Evolutionary conservation across 2,797 vertebrate genomes (phyloP).

Genomic region (Sebastolobus altivelis): DNA sequence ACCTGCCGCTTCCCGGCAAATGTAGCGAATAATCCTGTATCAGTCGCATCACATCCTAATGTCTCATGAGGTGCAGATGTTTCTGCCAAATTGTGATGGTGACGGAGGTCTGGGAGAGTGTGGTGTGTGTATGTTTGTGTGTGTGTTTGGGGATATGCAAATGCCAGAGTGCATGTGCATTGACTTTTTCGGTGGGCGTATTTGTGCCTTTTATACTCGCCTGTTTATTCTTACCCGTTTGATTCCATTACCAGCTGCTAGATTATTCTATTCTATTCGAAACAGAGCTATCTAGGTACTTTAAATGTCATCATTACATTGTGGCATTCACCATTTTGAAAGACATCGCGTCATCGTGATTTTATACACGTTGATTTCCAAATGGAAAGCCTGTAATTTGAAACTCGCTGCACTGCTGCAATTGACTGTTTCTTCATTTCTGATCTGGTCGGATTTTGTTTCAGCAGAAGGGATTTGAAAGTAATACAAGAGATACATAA

Average conservation of each 20-base stretch:
- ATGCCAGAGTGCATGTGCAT: background rate
- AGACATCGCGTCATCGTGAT: background rate
- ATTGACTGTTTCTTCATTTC: background rate
- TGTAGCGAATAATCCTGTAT: conserved; percentile 43
- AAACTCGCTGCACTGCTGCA: background rate
- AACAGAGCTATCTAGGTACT: background rate
- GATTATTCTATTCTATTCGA: background rate
- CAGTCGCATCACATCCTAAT: conserved; percentile 29
- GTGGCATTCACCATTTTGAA: background rate
- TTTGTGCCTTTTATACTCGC: background rate
- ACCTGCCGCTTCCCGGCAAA: conserved; percentile 50
- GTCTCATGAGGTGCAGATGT: conserved; percentile 20
- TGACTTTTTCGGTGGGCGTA: background rate
- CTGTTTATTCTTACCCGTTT: background rate
- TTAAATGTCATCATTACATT: background rate
- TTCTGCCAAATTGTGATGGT: conserved; percentile 22
- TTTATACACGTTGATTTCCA: conserved; percentile 3
- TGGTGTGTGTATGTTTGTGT: background rate
- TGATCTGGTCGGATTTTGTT: conserved; percentile 11
- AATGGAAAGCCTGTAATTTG: conserved; percentile 1
- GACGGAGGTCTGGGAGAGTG: background rate
- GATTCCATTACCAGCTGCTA: background rate
- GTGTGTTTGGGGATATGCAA: background rate
- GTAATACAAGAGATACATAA: conserved; percentile 17
- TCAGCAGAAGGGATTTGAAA: conserved; percentile 13